A percentile compares a stretch with the other conserved stretches of the same genome.
Conservation (phyloP, 2,113 vertebrate species). For the Sterrhoptilus dennistouni region DNA sequence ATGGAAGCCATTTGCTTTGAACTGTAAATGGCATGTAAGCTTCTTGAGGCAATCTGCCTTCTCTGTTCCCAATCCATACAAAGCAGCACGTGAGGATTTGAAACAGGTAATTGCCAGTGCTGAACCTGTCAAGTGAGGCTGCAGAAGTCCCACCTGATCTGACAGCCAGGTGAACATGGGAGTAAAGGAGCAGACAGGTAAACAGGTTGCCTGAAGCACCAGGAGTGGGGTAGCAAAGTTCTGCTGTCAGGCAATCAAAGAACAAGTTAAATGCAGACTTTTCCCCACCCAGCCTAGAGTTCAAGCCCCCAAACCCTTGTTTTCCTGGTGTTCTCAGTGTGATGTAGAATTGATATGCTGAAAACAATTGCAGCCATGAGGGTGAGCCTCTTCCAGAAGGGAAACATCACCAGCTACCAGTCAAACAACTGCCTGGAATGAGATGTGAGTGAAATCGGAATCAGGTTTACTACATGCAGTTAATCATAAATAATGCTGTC, state of each 20-base stretch:
- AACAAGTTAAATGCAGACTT: background rate
- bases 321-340: background rate
- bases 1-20: background rate
- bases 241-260: background rate
- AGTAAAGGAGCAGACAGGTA: background rate
- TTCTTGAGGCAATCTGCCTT: background rate
- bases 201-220: background rate
- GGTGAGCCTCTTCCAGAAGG: background rate
- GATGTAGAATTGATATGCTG: background rate
- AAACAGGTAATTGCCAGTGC: background rate
- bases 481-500: constrained; percentile 33
- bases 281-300: background rate
- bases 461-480: background rate
- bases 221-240: background rate
- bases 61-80: background rate
- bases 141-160: background rate
- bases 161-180: background rate
- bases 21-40: background rate
- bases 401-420: background rate
- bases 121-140: background rate
- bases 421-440: background rate
- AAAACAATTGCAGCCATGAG: background rate
- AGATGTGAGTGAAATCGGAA: background rate
- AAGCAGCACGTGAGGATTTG: background rate
- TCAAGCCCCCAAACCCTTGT: background rate